phyloP scores from a whole-genome alignment of 2,888 invertebrate species.

The Dioctria rufipes region DNA sequence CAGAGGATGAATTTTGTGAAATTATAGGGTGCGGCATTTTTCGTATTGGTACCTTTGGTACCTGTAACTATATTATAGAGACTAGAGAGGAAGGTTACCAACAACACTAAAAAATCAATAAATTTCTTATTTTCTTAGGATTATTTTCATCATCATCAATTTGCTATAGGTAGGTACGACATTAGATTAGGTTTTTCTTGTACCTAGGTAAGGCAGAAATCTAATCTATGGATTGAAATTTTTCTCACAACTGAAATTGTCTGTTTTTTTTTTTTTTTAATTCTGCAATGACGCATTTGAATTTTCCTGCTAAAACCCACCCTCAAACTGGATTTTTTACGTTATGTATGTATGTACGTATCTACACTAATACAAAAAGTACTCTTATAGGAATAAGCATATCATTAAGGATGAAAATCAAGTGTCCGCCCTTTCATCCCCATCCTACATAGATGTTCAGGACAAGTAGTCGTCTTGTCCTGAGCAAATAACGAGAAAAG shows the following conservation, averaged over 20 bases:
- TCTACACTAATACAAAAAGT: not conserved
- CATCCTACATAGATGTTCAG: not conserved
- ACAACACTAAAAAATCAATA: no score
- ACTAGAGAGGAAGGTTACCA: no score
- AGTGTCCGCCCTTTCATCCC: conserved; percentile 20
- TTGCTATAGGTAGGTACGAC: no score
- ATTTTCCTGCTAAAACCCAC: conserved; percentile 2
- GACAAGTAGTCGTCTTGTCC: not conserved
- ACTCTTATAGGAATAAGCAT: not conserved
- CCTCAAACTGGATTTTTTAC: conserved; percentile 7
- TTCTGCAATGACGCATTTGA: conserved; percentile 23
- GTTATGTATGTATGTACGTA: not conserved
- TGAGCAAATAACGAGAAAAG: conserved; percentile 1
- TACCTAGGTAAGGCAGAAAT: no score
- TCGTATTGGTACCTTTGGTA: no score
- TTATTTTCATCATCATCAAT: no score
- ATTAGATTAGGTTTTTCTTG: no score
- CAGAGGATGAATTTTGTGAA: conserved; percentile 39
- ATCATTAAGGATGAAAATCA: conserved; percentile 39
- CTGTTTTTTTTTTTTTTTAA: not conserved
- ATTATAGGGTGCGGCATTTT: conserved; percentile 43
- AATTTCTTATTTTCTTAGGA: no score
- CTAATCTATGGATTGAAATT: no score
- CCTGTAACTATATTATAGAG: no score
- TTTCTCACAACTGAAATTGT: not conserved